Evolutionary conservation across 2,888 invertebrate genomes (phyloP), one percentile per base, ranked within the genome.

Genomic region (Apamea epomidion): DNA sequence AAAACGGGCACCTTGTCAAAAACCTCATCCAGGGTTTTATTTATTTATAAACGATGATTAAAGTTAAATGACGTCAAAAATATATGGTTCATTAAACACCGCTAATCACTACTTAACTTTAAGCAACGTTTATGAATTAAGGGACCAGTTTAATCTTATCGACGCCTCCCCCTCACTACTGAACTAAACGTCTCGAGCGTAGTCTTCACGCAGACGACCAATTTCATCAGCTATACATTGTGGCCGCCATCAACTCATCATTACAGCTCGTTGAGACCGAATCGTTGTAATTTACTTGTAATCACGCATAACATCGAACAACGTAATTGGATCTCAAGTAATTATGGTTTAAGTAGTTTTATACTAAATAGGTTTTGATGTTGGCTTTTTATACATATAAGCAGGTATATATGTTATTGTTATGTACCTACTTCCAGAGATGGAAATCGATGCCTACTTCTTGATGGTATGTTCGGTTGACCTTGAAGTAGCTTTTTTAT

Each of bases 171-270:
- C 93, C 90, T 78, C 94, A 78, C 94, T 94, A 93, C 45, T 58
- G 73, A 92, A 92, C 89, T 92, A 91, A 91, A 88, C 89, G 87
- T 86, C 91, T 88, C 82, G 88, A 88, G 88, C 76, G 85, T 4
- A 32, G 84, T 90, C 88, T 90, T 89, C 89, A 91, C 89, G 88
- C 88, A 90, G 91, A 91, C 87, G 85, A 89, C 85, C 85, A 92
- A 92, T 92, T 92, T 92, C 90, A 92, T 92, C 92, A 91, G 87
- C 80, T 81, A 86, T 87, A 86, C 85, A 83, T 89, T 84, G 87
- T 71, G 68, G 71, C 51, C 79, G 67, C 58, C 58, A 58, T 58
- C 58, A 58, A 58, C 58, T 67, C 83, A 79, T 88, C 89, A 88
- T 90, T 88, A 89, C 72, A 67, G 83, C 82, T 90, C 75, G 89